A percentile compares a stretch with the other conserved stretches of the same genome.
Evolutionary conservation across 2,113 vertebrate genomes (phyloP).

Genomic region (Brachyhypopomus occidentalis): DNA sequence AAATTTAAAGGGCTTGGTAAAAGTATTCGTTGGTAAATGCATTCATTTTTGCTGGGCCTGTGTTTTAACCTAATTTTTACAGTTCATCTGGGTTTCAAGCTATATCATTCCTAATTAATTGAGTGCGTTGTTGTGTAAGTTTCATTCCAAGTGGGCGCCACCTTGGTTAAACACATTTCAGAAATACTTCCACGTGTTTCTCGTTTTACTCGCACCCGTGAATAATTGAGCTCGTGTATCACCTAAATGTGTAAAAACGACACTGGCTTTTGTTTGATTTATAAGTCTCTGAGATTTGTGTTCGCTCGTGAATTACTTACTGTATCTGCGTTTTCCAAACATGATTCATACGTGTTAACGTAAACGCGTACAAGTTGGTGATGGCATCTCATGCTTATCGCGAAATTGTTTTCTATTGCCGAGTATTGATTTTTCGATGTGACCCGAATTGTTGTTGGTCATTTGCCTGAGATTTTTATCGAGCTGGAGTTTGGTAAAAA

Average conservation of each 20-base stretch:
- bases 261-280: too few relatives aligned
- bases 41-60: background rate
- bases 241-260: background rate
- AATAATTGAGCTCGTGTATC: background rate
- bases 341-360: too few relatives aligned
- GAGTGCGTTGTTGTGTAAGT: background rate
- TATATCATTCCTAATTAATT: too few relatives aligned
- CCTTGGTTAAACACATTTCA: background rate
- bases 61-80: background rate
- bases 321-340: too few relatives aligned
- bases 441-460: background rate
- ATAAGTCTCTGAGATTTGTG: too few relatives aligned
- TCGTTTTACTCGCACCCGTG: background rate
- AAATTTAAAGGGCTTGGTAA: background rate
- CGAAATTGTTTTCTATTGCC: background rate
- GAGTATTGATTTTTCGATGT: slow-evolving; percentile 12
- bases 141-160: background rate
- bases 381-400: background rate
- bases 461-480: background rate
- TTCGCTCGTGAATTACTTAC: too few relatives aligned
- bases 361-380: background rate
- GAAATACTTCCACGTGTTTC: slow-evolving; percentile 42
- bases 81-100: too few relatives aligned
- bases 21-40: background rate
- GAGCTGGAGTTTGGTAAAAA: too few relatives aligned